Conservation (phyloP, 2,113 vertebrate species). For the Coturnix japonica region DNA sequence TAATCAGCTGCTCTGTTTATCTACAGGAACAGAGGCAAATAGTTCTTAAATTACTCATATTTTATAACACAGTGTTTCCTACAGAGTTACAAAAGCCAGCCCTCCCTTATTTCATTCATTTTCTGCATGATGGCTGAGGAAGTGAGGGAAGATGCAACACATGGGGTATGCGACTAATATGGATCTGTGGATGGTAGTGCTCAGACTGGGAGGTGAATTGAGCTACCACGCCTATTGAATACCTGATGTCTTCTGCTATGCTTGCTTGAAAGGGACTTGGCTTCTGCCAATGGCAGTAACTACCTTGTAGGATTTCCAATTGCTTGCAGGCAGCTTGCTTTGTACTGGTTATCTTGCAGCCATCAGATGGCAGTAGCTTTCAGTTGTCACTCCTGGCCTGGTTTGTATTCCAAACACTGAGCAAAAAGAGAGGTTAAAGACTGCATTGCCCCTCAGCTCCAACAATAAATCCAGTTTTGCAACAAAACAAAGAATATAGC, state of each 20-base stretch:
- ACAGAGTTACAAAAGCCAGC: not conserved
- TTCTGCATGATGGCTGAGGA: not conserved
- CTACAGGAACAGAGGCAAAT: not conserved
- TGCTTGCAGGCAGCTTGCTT: not conserved
- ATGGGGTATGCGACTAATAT: fast-evolving
- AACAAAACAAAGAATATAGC: not conserved
- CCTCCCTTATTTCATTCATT: not conserved
- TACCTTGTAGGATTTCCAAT: not conserved
- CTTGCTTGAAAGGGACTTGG: not conserved
- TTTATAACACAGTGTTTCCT: not conserved
- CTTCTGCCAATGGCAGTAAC: not conserved
- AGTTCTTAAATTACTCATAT: not conserved
- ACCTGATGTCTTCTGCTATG: not conserved
- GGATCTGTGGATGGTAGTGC: not conserved
- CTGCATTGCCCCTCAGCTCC: not conserved
- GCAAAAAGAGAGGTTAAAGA: not conserved
- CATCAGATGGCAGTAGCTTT: slow-evolving; percentile 23
- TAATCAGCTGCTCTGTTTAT: not conserved
- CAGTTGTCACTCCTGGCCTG: not conserved
- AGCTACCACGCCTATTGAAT: too few species aligned
- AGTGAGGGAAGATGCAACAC: not conserved
- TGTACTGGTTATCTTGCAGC: not conserved
- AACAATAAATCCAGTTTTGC: not conserved
- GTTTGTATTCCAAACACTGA: not conserved
- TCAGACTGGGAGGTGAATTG: not conserved